Evolutionary conservation across 2,888 invertebrate genomes (phyloP), one percentile per base, ranked within the genome.

Genomic region (Sinhomidia bicolor): DNA sequence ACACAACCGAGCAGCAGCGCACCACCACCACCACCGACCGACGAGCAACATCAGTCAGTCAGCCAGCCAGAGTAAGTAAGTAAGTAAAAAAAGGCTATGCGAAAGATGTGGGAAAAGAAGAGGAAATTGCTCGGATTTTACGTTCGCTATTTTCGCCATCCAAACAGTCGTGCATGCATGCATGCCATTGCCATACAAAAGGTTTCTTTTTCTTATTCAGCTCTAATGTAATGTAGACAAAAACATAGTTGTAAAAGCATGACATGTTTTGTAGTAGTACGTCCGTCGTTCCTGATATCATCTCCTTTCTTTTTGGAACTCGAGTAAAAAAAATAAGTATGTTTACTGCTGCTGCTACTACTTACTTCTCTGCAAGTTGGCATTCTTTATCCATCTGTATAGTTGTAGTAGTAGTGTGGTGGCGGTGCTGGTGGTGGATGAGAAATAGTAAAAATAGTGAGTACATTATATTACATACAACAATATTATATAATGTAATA

Each of bases 91-190:
- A 41, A 23, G 44, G 23, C 1, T 6, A 74, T 1, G 32, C 23
- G 78, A 85, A 65, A 79, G 79, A 78, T 83, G 71, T 83, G 51
- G 57, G 54, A 60, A 36, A 74, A 84, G 10, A 54, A 57, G 32
- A 85, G 85, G 79, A 85, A 85, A 85, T 85, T 85, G 85, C 79
- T 85, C 78, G 85, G 85, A 85, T 78, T 78, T 85, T 79, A 85
- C 79, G 85, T 85, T 79, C 68, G 57, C 47, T 57, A 47, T 81
- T 71, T 78, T 78, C 54, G 10, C 76, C 26, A 54, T 78, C 32
- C 29, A 54, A 78, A 78, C 76, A 78, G 32, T 14, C 76, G 54
- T 54, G 54, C 76, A 78, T 78, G 76, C 76, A 17, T 23, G 20
- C 23, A 41, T 23, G 47, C 74, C 47, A 68, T 17, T 5, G 3